Percentiles rank a stretch among this genome's conserved stretches.
These are phyloP conservation scores for Lasioglossum villosulum DNA, from an alignment of 2,888 invertebrate species.

Conservation along the genomic window DNA sequence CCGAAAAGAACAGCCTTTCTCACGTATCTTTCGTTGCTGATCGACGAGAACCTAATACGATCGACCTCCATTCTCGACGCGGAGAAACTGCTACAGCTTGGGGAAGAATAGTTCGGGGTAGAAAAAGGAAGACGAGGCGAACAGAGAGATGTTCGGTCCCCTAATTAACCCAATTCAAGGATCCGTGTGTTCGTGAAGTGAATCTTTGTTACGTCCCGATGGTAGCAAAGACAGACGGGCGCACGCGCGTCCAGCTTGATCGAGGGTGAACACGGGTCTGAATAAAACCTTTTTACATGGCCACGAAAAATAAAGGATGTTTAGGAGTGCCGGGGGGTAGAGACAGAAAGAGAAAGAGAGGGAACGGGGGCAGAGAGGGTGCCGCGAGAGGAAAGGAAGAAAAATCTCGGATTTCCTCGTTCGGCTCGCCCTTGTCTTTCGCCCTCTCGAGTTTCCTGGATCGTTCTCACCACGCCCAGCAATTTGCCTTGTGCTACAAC, in stretches of 20 bases:
- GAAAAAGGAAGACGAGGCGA: background rate
- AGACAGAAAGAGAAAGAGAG: background rate
- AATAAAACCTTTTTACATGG: constrained; percentile 48
- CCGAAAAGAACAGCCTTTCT: background rate
- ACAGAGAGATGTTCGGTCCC: background rate
- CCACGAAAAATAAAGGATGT: constrained; percentile 47
- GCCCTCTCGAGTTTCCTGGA: constrained; percentile 74
- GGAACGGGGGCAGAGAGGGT: constrained; percentile 8
- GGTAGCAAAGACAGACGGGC: background rate
- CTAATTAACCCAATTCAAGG: constrained; percentile 49
- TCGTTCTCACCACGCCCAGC: constrained; percentile 76
- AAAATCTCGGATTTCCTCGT: constrained; percentile 79
- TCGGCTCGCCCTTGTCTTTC: constrained; percentile 67
- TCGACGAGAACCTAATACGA: background rate
- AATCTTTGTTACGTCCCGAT: constrained; percentile 47
- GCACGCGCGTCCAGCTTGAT: constrained; percentile 24
- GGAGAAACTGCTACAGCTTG: background rate
- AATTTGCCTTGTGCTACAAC: constrained; percentile 77
- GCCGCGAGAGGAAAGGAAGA: constrained; percentile 67
- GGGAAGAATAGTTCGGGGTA: background rate
- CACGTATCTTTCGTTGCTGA: constrained; percentile 1
- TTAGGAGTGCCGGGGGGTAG: background rate
- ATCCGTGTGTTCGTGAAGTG: constrained; percentile 26
- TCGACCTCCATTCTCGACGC: background rate
- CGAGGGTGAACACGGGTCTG: constrained; percentile 48